phyloP scores from a whole-genome alignment of 2,797 vertebrate species.

The Tenualosa thibaudeaui region DNA sequence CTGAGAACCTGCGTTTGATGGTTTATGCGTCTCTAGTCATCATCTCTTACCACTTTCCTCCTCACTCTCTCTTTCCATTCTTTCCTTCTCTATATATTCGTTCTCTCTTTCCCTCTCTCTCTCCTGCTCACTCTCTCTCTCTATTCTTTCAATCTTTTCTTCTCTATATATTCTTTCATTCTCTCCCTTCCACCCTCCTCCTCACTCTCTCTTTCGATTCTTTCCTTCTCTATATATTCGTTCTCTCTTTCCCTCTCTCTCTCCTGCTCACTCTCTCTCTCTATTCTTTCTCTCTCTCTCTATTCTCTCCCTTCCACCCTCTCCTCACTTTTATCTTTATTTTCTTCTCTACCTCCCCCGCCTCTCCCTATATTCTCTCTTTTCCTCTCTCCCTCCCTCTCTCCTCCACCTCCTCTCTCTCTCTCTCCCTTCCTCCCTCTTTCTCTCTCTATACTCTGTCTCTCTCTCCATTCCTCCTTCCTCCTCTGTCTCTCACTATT shows the following conservation, averaged over 20 bases:
- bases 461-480: neutral
- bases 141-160: neutral
- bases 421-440: neutral
- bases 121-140: neutral
- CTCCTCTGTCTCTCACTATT: neutral
- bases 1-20: neutral
- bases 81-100: neutral
- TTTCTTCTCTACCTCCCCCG: too few species aligned
- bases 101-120: neutral
- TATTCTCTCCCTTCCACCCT: neutral
- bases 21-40: neutral
- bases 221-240: too few species aligned
- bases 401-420: neutral
- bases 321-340: too few species aligned
- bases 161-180: neutral
- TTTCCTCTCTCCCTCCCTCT: neutral
- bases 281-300: neutral
- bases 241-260: neutral
- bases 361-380: too few species aligned
- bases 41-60: neutral
- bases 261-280: neutral
- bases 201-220: too few species aligned
- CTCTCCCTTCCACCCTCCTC: neutral
- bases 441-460: neutral
- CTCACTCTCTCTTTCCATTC: neutral